Percentiles rank a stretch among this genome's conserved stretches.
Evolutionary conservation across 2,888 invertebrate genomes (phyloP).

Genomic region (Metellina segmentata): DNA sequence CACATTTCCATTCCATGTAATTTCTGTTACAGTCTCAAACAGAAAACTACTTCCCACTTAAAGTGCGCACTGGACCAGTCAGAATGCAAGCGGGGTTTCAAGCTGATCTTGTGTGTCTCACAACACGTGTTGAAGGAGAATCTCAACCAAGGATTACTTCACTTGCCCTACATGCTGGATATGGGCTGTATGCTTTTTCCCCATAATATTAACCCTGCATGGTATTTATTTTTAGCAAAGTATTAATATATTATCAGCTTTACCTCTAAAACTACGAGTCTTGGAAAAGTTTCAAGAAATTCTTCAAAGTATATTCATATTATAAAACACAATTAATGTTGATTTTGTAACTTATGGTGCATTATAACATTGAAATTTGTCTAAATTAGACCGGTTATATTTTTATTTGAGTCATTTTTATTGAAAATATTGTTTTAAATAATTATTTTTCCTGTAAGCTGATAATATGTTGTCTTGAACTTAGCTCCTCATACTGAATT

Average conservation of each 20-base stretch:
- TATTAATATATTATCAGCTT: background rate
- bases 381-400: too few relatives aligned
- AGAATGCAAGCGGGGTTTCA: conserved; percentile 97
- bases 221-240: conserved; percentile 48
- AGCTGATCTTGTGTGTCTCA: conserved; percentile 95
- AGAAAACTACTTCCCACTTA: conserved; percentile 82
- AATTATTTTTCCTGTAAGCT: too few relatives aligned
- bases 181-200: conserved; percentile 92
- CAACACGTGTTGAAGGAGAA: conserved; percentile 89
- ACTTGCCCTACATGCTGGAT: conserved; percentile 96
- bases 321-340: too few relatives aligned
- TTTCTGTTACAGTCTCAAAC: conserved; percentile 56
- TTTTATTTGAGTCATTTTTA: too few relatives aligned
- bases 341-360: too few relatives aligned
- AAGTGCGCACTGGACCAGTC: conserved; percentile 88
- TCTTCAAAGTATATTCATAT: too few relatives aligned
- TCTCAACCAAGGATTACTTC: conserved; percentile 92
- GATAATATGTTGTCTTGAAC: too few relatives aligned
- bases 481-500: too few relatives aligned
- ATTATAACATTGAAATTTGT: too few relatives aligned
- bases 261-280: too few relatives aligned
- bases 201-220: conserved; percentile 45
- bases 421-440: too few relatives aligned
- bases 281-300: too few relatives aligned
- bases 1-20: background rate